These are phyloP conservation scores for Psilopsiagon aurifrons DNA, from an alignment of 2,113 vertebrate genomes.

Conservation along the genomic window DNA sequence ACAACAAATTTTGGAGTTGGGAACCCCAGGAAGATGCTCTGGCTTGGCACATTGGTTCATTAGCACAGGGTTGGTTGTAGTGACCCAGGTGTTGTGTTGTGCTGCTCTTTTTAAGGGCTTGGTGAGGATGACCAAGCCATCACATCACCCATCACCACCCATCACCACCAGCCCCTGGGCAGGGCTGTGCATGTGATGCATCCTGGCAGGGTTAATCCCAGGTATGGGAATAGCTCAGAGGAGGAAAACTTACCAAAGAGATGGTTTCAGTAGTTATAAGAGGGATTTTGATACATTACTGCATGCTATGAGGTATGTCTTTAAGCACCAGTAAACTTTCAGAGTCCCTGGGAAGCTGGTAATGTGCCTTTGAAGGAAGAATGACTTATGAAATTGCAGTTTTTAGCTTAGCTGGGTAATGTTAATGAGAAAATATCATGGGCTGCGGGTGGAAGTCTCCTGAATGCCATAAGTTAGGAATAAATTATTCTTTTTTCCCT, in stretches of 20 bases:
- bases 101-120: not conserved
- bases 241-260: not conserved
- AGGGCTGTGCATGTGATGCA: not conserved
- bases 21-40: not conserved
- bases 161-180: rapidly evolving
- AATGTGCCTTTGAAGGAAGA: conserved; percentile 31
- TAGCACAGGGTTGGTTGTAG: not conserved
- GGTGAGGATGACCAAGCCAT: not conserved
- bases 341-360: conserved; percentile 43
- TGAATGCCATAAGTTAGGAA: conserved; percentile 17
- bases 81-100: rapidly evolving
- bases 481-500: conserved; percentile 47
- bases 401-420: conserved; percentile 52
- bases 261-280: not conserved
- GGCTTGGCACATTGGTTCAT: rapidly evolving
- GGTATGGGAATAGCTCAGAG: not conserved
- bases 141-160: too few species aligned
- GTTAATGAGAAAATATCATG: conserved; percentile 46
- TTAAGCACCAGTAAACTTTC: conserved; percentile 46
- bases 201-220: not conserved
- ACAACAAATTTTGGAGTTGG: not conserved
- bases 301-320: not conserved
- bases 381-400: conserved; percentile 30
- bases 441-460: not conserved
- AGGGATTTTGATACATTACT: not conserved